Evolutionary conservation across 2,797 vertebrate genomes (phyloP).

Genomic region (Coluber constrictor): DNA sequence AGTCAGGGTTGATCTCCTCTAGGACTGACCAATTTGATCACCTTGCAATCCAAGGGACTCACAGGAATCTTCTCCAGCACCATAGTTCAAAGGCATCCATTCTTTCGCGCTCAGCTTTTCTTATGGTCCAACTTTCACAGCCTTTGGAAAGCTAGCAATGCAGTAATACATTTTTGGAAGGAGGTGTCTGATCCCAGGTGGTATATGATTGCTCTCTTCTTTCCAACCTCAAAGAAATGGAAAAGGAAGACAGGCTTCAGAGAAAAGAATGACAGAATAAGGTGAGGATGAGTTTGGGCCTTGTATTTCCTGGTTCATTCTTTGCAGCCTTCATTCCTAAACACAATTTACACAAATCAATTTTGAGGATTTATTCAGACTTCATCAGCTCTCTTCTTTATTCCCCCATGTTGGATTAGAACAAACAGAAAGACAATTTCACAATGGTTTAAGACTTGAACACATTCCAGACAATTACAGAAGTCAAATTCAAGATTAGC

Average conservation of each 20-base stretch:
- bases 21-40: no score
- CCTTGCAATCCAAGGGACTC: no score
- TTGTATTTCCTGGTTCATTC: slow-evolving; percentile 17
- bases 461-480: neutral
- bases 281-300: neutral
- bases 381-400: neutral
- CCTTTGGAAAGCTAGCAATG: neutral
- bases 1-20: no score
- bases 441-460: neutral
- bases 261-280: neutral
- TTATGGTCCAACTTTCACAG: no score
- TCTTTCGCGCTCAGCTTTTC: no score
- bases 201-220: neutral
- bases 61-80: no score
- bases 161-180: neutral
- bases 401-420: neutral
- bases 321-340: slow-evolving; percentile 14
- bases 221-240: neutral
- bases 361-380: neutral
- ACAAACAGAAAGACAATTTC: neutral
- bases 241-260: neutral
- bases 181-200: neutral
- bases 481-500: neutral
- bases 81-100: no score
- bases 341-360: slow-evolving; percentile 8